Evolutionary conservation across 1,140 invertebrate species (phyloP).

Genomic region (Drosophila tristis): DNA sequence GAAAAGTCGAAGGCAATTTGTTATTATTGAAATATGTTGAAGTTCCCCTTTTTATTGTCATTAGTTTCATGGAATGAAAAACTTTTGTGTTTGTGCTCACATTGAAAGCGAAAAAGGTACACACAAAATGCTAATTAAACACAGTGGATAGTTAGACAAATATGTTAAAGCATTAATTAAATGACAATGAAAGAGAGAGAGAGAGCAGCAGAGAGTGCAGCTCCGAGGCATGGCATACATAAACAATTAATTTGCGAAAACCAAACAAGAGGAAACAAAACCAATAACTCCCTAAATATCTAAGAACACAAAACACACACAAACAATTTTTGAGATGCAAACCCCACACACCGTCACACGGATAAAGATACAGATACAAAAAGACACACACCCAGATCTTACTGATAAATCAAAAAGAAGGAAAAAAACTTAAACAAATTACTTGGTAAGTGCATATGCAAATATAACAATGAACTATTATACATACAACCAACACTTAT

Average conservation of each 20-base stretch:
- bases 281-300: constrained; percentile 55
- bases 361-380: constrained; percentile 23
- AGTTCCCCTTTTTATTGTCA: constrained; percentile 59
- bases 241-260: constrained; percentile 69
- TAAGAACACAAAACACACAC: constrained; percentile 35
- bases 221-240: constrained; percentile 57
- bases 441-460: constrained; percentile 74
- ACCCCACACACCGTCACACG: constrained; percentile 8
- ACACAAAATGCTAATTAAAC: constrained; percentile 65
- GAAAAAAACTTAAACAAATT: constrained; percentile 76
- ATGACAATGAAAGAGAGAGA: constrained; percentile 50
- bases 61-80: constrained; percentile 53
- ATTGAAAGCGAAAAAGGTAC: constrained; percentile 58
- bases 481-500: constrained; percentile 69
- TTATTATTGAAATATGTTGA: constrained; percentile 70
- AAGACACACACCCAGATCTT: constrained; percentile 33
- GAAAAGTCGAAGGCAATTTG: constrained; percentile 54
- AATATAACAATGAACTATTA: constrained; percentile 83
- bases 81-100: constrained; percentile 80
- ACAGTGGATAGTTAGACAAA: constrained; percentile 78
- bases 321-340: constrained; percentile 45
- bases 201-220: constrained; percentile 24
- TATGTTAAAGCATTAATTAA: constrained; percentile 76
- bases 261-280: constrained; percentile 39
- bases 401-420: constrained; percentile 78